Evolutionary conservation across 2,113 vertebrate genomes (phyloP), one percentile per base, ranked within the genome.

Genomic region (Macaca fascicularis): DNA sequence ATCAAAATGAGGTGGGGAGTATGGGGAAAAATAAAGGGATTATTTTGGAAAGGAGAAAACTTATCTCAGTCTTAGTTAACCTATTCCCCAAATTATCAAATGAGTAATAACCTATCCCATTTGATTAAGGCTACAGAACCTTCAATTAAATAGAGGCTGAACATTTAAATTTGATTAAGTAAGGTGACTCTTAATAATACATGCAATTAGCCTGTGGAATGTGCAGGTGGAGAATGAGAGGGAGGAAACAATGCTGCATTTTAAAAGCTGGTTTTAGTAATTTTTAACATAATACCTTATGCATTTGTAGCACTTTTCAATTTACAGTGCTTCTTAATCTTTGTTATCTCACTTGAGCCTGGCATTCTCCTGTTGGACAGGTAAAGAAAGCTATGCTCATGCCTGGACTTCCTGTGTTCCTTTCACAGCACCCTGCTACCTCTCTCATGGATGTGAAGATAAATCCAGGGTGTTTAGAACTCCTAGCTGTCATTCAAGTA

Each of bases 231-330:
- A 94, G 86, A 96, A 98, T 93, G 82, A 97, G 96, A 82, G 88
- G 90, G 70, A 97, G 64, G 86, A 95, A 98, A 93, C 72, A 81
- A 48, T 95, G 61, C 70, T 82, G 35, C 74, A 74, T 92, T 96
- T 75, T 90, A 88, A 92, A 97, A 98, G 98, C 97, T 88, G 90
- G 96, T 98, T 98, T 98, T 96, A 97, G 97, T 97, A 43, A 83
- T 90, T 97, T 93, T 90, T 96, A 97, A 96, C 86, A 95, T 95
- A 98, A 74, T 67, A 48, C n/a, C 20, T 69, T 70, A 11, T 76
- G 80, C 43, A 64, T 90, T 84, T 38, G 45, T 61, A 55, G 81
- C 4, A 0, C 6, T 74, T 94, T 92, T 94, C 27, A 57, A 57
- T 87, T 90, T 70, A 88, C 25, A 87, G 0, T 50, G n/a, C 57